Conservation (phyloP, 2,888 invertebrate species). For the Metalampra italica region DNA sequence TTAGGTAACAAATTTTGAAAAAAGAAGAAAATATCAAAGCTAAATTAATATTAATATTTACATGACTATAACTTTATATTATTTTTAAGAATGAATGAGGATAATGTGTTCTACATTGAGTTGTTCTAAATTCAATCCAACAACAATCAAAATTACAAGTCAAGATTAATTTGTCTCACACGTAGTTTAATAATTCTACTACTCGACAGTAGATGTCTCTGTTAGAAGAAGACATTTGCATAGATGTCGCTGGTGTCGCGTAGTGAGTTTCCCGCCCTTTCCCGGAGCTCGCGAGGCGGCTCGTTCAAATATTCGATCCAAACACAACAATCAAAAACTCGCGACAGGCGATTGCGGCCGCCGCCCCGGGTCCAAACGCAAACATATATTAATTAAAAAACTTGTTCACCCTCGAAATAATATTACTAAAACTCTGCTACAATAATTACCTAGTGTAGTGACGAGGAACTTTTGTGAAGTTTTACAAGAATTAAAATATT, state of each 20-base stretch:
- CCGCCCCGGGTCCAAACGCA: conserved; percentile 16
- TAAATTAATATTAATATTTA: too few species aligned
- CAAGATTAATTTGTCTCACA: too few species aligned
- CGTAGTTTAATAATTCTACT: conserved; percentile 20
- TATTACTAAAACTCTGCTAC: background rate
- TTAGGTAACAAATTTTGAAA: too few species aligned
- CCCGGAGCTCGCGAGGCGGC: conserved; percentile 36
- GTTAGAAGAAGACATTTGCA: background rate
- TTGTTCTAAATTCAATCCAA: too few species aligned
- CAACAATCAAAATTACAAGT: too few species aligned
- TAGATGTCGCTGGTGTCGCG: conserved; percentile 38
- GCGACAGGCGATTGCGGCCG: conserved; percentile 49
- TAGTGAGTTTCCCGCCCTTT: conserved; percentile 19
- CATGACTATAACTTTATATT: too few species aligned
- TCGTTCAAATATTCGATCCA: conserved; percentile 64
- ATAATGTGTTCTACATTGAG: too few species aligned
- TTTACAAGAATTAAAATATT: background rate
- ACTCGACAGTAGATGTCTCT: conserved; percentile 43
- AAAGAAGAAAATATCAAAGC: too few species aligned
- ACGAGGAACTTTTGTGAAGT: background rate
- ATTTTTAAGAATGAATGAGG: too few species aligned
- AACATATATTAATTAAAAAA: background rate
- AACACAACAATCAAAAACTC: conserved; percentile 60
- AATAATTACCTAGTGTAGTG: background rate
- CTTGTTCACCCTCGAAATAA: background rate